A percentile compares a stretch with the other conserved stretches of the same genome.
Evolutionary conservation across 2,888 invertebrate genomes (phyloP).

Genomic region (Lypha dubia): DNA sequence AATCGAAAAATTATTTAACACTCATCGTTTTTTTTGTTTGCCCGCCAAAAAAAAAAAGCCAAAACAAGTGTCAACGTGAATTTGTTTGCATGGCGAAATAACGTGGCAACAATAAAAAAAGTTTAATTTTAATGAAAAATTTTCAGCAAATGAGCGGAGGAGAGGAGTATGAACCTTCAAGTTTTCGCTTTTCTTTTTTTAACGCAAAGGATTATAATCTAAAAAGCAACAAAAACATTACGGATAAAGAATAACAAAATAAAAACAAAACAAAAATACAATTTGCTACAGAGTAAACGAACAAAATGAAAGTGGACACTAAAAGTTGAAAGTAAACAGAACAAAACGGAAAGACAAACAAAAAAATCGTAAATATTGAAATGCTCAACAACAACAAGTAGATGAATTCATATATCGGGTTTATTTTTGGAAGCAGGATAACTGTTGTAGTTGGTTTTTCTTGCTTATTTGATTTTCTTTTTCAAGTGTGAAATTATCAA

Average conservation of each 20-base stretch:
- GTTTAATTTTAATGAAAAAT: conserved; percentile 7
- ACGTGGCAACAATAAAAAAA: conserved; percentile 29
- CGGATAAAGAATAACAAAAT: conserved; percentile 37
- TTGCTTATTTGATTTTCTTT: too few relatives aligned
- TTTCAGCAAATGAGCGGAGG: background rate
- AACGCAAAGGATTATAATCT: conserved; percentile 11
- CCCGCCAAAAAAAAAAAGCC: background rate
- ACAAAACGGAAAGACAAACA: conserved; percentile 66
- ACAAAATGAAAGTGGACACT: conserved; percentile 68
- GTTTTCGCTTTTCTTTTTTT: conserved; percentile 26
- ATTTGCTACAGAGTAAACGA: conserved; percentile 46
- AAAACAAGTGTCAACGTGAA: conserved; percentile 44
- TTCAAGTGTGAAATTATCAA: too few relatives aligned
- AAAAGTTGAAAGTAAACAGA: conserved; percentile 70
- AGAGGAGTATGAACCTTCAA: background rate
- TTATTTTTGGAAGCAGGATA: background rate
- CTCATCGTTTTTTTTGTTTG: conserved; percentile 28
- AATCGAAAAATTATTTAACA: conserved; percentile 28
- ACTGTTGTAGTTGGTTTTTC: too few relatives aligned
- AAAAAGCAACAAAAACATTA: conserved; percentile 9
- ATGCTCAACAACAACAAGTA: conserved; percentile 28
- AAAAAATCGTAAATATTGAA: conserved; percentile 52
- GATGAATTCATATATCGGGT: background rate
- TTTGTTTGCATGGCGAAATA: conserved; percentile 44
- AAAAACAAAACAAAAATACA: conserved; percentile 36